phyloP scores from a whole-genome alignment of 2,888 invertebrate genomes.

The Caenorhabditis panamensis region DNA sequence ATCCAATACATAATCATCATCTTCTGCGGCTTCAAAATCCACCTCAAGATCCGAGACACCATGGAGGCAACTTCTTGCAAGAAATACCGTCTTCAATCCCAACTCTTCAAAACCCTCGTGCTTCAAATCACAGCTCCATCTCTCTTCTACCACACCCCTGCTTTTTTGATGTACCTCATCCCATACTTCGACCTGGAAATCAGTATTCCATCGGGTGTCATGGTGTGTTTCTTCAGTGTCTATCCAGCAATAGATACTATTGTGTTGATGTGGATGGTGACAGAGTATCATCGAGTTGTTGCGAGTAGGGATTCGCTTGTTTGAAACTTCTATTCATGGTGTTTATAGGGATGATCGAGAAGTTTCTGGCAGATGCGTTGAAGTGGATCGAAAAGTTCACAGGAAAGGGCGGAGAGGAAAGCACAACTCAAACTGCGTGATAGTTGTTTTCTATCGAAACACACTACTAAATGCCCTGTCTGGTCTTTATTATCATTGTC shows the following conservation, averaged over 20 bases:
- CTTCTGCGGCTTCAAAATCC: constrained; percentile 3
- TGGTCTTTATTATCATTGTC: no score
- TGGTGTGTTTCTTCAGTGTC: neutral
- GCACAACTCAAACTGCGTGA: no score
- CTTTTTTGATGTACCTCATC: neutral
- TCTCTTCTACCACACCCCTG: neutral
- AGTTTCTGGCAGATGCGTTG: no score
- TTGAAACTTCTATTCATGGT: no score
- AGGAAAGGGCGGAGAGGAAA: neutral
- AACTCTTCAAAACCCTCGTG: constrained; percentile 3
- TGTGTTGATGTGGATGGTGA: constrained; percentile 11
- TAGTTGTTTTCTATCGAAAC: no score
- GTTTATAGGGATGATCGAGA: no score
- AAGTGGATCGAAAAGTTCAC: neutral
- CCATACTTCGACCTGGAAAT: neutral
- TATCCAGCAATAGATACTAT: constrained; percentile 18
- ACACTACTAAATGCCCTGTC: no score
- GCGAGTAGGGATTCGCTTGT: neutral
- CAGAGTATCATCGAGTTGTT: constrained; percentile 2
- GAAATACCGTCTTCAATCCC: neutral
- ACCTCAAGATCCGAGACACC: neutral
- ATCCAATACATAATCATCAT: constrained; percentile 1
- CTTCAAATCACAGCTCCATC: constrained; percentile 3
- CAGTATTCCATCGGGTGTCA: neutral
- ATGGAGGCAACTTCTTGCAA: neutral